Conservation (phyloP, 2,113 vertebrate genomes). For the Gnathochromis pfefferi region DNA sequence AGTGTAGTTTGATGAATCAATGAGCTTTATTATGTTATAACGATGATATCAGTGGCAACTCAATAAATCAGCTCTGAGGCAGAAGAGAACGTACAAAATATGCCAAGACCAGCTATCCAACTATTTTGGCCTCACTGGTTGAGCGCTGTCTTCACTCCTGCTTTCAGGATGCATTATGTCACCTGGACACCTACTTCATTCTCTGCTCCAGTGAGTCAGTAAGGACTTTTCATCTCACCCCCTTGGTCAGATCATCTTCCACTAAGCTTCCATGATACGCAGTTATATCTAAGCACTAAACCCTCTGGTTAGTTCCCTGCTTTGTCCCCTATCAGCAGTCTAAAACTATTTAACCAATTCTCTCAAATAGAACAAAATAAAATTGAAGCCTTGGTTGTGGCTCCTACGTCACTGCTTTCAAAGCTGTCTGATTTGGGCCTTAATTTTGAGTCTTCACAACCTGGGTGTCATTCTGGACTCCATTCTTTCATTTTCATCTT, state of each 20-base stretch:
- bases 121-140: background rate
- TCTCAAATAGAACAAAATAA: background rate
- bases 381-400: background rate
- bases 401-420: background rate
- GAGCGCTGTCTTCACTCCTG: background rate
- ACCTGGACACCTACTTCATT: background rate
- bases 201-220: background rate
- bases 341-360: background rate
- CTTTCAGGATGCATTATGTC: background rate
- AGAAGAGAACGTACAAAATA: background rate
- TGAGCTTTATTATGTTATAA: background rate
- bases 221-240: background rate
- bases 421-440: background rate
- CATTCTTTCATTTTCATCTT: background rate
- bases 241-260: background rate
- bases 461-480: background rate
- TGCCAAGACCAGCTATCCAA: background rate
- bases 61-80: background rate
- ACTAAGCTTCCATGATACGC: background rate
- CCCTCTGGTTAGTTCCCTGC: background rate
- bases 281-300: background rate
- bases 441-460: background rate
- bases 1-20: slow-evolving; percentile 4
- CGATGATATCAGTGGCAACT: background rate
- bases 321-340: background rate